Conservation (phyloP, 2,113 vertebrate genomes). For the Puffinus mauretanicus region DNA sequence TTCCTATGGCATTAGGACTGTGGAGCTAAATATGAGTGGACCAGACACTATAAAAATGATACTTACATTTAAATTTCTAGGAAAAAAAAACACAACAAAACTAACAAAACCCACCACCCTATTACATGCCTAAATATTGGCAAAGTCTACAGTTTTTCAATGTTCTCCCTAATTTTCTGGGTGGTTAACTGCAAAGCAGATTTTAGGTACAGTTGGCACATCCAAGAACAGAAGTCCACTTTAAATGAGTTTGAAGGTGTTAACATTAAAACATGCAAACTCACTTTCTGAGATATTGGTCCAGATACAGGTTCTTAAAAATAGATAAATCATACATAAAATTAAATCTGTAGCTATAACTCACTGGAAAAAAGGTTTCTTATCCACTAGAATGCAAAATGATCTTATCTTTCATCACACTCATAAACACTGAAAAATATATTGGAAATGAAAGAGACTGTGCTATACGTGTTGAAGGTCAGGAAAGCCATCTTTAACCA, state of each 20-base stretch:
- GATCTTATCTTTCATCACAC: not conserved
- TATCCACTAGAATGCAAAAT: not conserved
- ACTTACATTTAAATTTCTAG: not conserved
- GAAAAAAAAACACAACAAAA: not conserved
- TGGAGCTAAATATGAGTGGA: not conserved
- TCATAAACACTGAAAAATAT: not conserved
- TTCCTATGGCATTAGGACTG: not conserved
- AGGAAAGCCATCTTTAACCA: not conserved
- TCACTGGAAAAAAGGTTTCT: not conserved
- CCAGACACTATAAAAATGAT: not conserved
- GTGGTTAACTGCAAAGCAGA: not conserved
- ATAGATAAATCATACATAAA: not conserved
- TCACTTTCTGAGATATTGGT: not conserved
- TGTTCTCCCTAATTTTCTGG: not conserved
- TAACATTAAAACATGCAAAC: not conserved
- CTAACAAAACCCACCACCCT: accelerated
- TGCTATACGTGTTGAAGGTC: not conserved
- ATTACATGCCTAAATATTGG: not conserved
- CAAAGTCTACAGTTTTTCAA: not conserved
- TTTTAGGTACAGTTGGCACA: not conserved
- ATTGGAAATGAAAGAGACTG: not conserved
- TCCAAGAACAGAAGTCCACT: not conserved
- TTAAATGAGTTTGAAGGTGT: not conserved
- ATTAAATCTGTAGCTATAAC: not conserved
- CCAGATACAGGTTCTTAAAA: not conserved